Conservation (phyloP, 2,888 invertebrate species). For the Hirtodrosophila histrioides region DNA sequence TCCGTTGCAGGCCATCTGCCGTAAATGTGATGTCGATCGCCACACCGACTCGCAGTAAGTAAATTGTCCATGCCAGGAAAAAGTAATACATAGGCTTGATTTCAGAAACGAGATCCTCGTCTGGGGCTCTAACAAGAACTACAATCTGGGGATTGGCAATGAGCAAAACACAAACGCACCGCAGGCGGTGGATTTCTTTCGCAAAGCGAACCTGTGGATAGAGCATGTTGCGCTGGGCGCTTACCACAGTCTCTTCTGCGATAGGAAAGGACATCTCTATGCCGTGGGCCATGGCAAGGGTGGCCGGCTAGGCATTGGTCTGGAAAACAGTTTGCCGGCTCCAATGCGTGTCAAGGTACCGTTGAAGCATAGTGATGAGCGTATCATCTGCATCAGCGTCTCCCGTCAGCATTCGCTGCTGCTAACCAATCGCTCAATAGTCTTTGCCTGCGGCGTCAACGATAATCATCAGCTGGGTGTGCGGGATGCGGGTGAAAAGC, state of each 20-base stretch:
- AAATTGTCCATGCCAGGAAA: background rate
- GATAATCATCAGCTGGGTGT: slow-evolving; percentile 88
- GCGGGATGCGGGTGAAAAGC: slow-evolving; percentile 85
- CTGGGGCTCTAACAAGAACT: slow-evolving; percentile 94
- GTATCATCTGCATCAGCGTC: slow-evolving; percentile 80
- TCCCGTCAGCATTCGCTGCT: slow-evolving; percentile 83
- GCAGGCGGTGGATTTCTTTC: slow-evolving; percentile 89
- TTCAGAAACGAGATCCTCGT: slow-evolving; percentile 88
- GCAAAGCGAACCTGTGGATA: slow-evolving; percentile 86
- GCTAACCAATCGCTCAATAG: slow-evolving; percentile 79
- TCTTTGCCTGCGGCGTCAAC: slow-evolving; percentile 88
- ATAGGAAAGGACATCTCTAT: slow-evolving; percentile 85
- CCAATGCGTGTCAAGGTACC: slow-evolving; percentile 81
- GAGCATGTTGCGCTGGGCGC: slow-evolving; percentile 86
- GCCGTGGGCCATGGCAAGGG: slow-evolving; percentile 93
- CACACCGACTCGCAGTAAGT: slow-evolving; percentile 56
- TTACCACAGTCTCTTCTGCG: slow-evolving; percentile 83
- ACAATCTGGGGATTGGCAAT: slow-evolving; percentile 90
- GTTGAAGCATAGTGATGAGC: slow-evolving; percentile 74
- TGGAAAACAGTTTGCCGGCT: slow-evolving; percentile 85
- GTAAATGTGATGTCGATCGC: slow-evolving; percentile 82
- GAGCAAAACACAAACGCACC: slow-evolving; percentile 88
- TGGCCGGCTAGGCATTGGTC: slow-evolving; percentile 88
- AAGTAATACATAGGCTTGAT: background rate
- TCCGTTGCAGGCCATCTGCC: slow-evolving; percentile 82